Evolutionary conservation across 2,797 vertebrate genomes (phyloP), one percentile per base, ranked within the genome.

Genomic region (Oophaga sylvatica): DNA sequence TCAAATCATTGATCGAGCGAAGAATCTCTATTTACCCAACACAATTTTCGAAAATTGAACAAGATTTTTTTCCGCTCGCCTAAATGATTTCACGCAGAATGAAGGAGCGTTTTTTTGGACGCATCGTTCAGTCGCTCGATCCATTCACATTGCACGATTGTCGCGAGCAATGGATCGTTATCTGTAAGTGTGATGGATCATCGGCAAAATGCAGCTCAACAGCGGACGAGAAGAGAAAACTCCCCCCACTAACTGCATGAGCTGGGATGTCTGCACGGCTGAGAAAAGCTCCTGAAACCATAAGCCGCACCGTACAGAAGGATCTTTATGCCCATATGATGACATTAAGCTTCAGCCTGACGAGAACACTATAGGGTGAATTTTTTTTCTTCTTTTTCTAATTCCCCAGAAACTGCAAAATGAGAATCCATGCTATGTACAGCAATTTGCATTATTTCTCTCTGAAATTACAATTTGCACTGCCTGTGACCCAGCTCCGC

Each of bases 381-480:
- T n/a, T n/a, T 15, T 45, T 73, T 73, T 45, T 41, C 5, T 71
- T 62, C 31, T 35, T 31, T 73, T 19, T 45, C 16, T 76, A 63
- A 76, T 81, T 76, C 71, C 67, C 80, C 22, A 77, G 80, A 67
- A 78, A 76, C 5, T 83, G 81, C 63, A 29, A 20, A 80, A 79
- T 63, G 57, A 70, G 68, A 80, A 84, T 80, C 17, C 75, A 31
- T 63, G 71, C 62, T 59, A 62, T 78, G 75, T 70, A 88, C 59
- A 57, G 70, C 35, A 65, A 84, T 81, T 85, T 85, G 83, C 78
- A 88, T 81, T 81, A 88, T 89, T 86, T 83, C 81, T 59, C 73
- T 78, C 79, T 79, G 65, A 89, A 89, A 86, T 83, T 78, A 83
- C 80, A 87, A 87, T 89, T 86, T 83, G 70, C 84, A 65, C 80